Conservation (phyloP, 2,797 vertebrate species). For the Philypnodon macrostomus region DNA sequence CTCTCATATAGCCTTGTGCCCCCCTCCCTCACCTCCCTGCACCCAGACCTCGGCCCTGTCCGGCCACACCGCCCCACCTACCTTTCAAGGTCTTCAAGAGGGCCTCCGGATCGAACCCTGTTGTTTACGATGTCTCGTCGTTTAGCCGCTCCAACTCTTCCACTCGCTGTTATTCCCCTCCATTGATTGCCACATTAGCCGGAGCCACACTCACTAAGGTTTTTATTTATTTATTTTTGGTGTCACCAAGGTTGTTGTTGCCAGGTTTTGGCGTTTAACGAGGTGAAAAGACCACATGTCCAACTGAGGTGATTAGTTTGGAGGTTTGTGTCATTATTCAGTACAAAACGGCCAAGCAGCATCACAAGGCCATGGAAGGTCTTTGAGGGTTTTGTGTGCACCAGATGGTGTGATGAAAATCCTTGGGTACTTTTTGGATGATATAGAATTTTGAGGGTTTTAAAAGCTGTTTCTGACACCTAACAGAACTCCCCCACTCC, state of each 20-base stretch:
- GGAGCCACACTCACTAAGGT: constrained; percentile 11
- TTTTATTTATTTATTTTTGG: constrained; percentile 5
- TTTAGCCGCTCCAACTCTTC: constrained; percentile 30
- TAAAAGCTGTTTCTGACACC: too few relatives aligned
- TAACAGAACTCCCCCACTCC: too few relatives aligned
- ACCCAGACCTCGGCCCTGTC: constrained; percentile 11
- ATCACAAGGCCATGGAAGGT: constrained; percentile 5
- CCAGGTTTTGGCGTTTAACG: constrained; percentile 37
- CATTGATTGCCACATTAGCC: constrained; percentile 59
- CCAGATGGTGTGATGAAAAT: constrained; percentile 36
- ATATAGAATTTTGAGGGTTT: constrained; percentile 57
- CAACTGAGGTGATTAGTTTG: constrained; percentile 47
- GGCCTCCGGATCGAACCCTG: constrained; percentile 33
- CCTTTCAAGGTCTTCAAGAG: constrained; percentile 37
- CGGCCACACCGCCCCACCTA: constrained; percentile 2
- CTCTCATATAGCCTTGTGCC: constrained; percentile 56
- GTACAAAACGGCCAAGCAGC: constrained; percentile 12
- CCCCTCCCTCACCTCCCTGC: constrained; percentile 16
- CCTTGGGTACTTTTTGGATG: constrained; percentile 50
- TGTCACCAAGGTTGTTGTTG: constrained; percentile 51
- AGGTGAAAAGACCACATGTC: constrained; percentile 57
- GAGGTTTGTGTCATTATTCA: constrained; percentile 19
- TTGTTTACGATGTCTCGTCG: constrained; percentile 32
- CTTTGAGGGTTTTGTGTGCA: neutral
- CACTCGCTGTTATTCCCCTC: constrained; percentile 25